phyloP scores from a whole-genome alignment of 2,113 vertebrate genomes.

The Ifrita kowaldi region DNA sequence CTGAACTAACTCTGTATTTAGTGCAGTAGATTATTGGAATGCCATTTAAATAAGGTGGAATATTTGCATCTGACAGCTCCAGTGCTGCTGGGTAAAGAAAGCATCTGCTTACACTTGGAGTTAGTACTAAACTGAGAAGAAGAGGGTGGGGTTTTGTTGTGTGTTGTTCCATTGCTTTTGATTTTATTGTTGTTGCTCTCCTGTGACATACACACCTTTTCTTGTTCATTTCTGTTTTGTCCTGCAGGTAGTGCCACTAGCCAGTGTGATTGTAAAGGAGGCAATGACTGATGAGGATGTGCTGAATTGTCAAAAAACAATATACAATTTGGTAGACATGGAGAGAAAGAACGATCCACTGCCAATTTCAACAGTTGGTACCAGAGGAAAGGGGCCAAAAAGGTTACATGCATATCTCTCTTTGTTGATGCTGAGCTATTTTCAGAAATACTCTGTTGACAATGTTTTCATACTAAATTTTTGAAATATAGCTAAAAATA shows the following conservation, averaged over 20 bases:
- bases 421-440: background rate
- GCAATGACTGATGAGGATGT: conserved; percentile 92
- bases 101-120: background rate
- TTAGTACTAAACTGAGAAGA: background rate
- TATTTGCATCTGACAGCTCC: background rate
- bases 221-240: background rate
- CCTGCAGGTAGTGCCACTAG: conserved; percentile 91
- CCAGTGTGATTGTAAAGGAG: conserved; percentile 95
- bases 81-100: background rate
- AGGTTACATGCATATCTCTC: conserved; percentile 71
- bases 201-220: background rate
- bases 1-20: background rate
- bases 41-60: background rate
- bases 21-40: background rate
- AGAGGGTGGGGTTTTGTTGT: background rate
- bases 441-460: background rate
- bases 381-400: conserved; percentile 97
- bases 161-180: background rate
- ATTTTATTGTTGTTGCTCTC: background rate
- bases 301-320: conserved; percentile 95
- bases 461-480: background rate
- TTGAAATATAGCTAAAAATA: background rate
- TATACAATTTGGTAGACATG: conserved; percentile 98
- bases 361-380: conserved; percentile 97
- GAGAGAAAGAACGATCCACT: conserved; percentile 97